Evolutionary conservation across 23 tunicate genomes (phyloP).

Genomic region (Ciona savignyi): DNA sequence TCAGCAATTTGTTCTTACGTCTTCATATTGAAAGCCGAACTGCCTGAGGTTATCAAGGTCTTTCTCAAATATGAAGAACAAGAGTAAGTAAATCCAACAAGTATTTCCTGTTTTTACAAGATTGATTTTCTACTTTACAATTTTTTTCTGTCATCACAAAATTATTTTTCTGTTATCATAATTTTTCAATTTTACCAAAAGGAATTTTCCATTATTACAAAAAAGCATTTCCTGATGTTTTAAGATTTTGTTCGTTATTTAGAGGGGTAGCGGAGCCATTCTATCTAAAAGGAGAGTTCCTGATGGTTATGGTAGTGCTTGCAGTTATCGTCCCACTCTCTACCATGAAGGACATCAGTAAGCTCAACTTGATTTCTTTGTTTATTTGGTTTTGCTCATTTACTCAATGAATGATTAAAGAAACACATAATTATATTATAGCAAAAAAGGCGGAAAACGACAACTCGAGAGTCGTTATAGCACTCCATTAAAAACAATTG

Average conservation of each 20-base stretch:
- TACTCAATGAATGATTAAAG: no score
- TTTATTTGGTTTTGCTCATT: no score
- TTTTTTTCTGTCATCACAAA: no score
- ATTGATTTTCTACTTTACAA: not conserved
- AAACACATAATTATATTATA: no score
- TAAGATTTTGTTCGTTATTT: no score
- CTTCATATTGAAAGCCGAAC: conserved; percentile 67
- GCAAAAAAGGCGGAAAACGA: no score
- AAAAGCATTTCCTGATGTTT: not conserved
- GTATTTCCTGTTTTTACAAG: no score
- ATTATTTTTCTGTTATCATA: no score
- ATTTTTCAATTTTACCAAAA: no score
- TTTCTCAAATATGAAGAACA: conserved; percentile 4
- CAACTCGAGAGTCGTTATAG: no score
- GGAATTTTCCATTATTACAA: no score
- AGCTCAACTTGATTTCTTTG: conserved; percentile 11
- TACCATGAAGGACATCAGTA: conserved; percentile 75
- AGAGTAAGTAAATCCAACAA: conserved; percentile 7
- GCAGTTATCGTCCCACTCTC: conserved; percentile 56
- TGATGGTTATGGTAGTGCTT: conserved; percentile 47
- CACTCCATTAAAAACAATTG: no score
- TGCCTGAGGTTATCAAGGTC: conserved; percentile 65
- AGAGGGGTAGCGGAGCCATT: conserved; percentile 19
- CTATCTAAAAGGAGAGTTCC: conserved; percentile 47
- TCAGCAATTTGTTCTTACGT: conserved; percentile 75